These are phyloP conservation scores for Dendrolimus houi DNA, from an alignment of 2,888 invertebrate species.

Conservation along the genomic window DNA sequence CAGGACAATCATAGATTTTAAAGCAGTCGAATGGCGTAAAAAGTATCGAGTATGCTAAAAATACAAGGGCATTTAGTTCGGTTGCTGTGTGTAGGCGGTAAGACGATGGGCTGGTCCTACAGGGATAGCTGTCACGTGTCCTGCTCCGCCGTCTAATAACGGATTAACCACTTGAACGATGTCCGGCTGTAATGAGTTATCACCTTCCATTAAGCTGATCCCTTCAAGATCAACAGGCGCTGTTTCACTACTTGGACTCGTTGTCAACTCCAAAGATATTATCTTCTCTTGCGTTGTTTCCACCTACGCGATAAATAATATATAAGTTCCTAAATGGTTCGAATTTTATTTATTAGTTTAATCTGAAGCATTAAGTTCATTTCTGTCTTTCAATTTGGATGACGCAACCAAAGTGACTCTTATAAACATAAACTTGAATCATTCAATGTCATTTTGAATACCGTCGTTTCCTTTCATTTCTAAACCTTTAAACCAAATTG, in stretches of 20 bases:
- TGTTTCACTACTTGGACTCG: constrained; percentile 77
- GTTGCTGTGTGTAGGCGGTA: constrained; percentile 49
- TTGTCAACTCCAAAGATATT: constrained; percentile 89
- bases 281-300: constrained; percentile 95
- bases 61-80: constrained; percentile 23
- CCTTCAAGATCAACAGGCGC: constrained; percentile 58
- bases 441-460: too few relatives aligned
- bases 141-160: constrained; percentile 62
- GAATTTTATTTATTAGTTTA: too few relatives aligned
- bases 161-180: constrained; percentile 74
- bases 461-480: too few relatives aligned
- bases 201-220: constrained; percentile 57
- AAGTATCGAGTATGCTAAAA: background rate
- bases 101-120: constrained; percentile 61
- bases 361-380: too few relatives aligned
- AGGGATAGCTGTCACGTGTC: constrained; percentile 62
- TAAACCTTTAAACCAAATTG: too few relatives aligned
- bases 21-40: background rate
- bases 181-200: constrained; percentile 73
- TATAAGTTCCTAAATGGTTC: too few relatives aligned
- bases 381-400: too few relatives aligned
- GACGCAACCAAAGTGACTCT: too few relatives aligned
- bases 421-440: too few relatives aligned
- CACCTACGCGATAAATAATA: constrained; percentile 63
- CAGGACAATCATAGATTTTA: too few relatives aligned